Base-by-base conservation (phyloP, 2,888 invertebrate genomes). In the Cephus sareptanus region DNA sequence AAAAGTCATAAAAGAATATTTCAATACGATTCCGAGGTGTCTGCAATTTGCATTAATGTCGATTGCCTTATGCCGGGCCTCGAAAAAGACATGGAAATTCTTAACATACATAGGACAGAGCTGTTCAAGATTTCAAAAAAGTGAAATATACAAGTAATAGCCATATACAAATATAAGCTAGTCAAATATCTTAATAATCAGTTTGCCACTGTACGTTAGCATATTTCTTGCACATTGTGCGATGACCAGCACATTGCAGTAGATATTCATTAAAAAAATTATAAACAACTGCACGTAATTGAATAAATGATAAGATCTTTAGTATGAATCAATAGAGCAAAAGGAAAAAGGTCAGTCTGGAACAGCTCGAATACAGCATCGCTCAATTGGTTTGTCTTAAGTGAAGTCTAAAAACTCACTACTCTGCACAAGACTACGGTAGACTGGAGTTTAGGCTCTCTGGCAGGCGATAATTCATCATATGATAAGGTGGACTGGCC, bases 391-490 rank as follows among this genome's bases (percentile, higher is more conserved):
- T 85, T 86, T 83, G 82, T 86, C 84, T 85, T 83, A 86, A 85
- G 84, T 86, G 82, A 84, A 85, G 82, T 87, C 86, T 86, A 87
- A 84, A 87, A 88, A 87, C 88, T 86, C 84, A 85, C 84, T 86
- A 84, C 83, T 81, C 81, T 84, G 77, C 81, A 86, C 78, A 85
- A 84, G 86, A 91, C 91, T 91, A 91, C 90, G 89, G 91, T 88
- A 91, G 88, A 89, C 90, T 91, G 86, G 91, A 90, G 86, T 91
- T 91, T 87, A 91, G 89, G 87, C 90, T 89, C 86, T 95, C 94
- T 23, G 95, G 95, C 84, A 96, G 92, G 88, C 95, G 95, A 92
- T 94, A 96, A 90, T 95, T 95, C 88, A 95, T 95, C 94, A 96
- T 95, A 92, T 96, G 95, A 91, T 94, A 96, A 79, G 94, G 94